Base-by-base conservation (phyloP, 1,140 invertebrate genomes). In the Armadillidium nasatum region DNA sequence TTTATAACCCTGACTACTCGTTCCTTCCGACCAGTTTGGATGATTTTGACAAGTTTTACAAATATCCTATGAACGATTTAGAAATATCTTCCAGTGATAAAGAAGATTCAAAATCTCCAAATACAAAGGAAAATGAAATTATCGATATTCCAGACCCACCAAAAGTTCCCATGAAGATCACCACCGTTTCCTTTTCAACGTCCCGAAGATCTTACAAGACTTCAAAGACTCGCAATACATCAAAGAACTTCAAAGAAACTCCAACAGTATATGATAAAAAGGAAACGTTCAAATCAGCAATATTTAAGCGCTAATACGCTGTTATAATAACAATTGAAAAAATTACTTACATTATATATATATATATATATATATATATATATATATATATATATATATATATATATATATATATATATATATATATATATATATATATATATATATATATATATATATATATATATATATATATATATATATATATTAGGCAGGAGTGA, bases 111-210 rank as follows among this genome's bases (percentile, higher is more conserved):
- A 60, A 60, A 19, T 60, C 50, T 60, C 50, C 50, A 3, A 60
- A 60, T 19, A 60, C 50, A 15, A 19, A 60, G 7, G 50, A 60
- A 60, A 60, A 60, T 60, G 50, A 60, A 60, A 60, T 60, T 60
- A 60, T 15, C 4, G 19, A 60, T 15, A 60, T 60, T 60, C 50
- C 50, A 4, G 50, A 60, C 11, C 33, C 33, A 33, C 33, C 33
- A 33, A 33, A 33, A 33, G 19, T 60, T 60, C 50, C 50, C 3
- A 60, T 60, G 50, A 60, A 60, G 50, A 60, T 60, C 19, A 60
- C 50, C 11, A 60, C 50, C 4, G 50, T 60, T 4, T 60, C 50
- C 50, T 60, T 60, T 60, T 60, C 50, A 15, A 15, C 50, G 7
- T 60, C 50, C 11, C 11, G 50, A 60, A 60, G 50, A 60, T 60